Conservation (phyloP, 2,113 vertebrate species). For the Podiceps cristatus region DNA sequence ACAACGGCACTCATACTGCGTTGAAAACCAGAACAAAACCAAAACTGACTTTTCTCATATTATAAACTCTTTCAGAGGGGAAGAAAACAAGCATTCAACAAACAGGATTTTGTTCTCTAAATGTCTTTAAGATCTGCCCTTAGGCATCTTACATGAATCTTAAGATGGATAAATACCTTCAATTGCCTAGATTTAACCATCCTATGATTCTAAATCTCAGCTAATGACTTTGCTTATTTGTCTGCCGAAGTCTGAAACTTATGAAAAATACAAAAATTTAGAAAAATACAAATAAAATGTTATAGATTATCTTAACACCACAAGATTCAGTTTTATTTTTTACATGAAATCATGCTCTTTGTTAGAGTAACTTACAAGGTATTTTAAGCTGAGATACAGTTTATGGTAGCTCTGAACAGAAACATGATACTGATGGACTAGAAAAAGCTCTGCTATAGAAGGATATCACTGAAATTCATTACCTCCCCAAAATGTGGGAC, state of each 20-base stretch:
- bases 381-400: neutral
- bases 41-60: neutral
- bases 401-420: neutral
- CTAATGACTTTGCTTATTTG: neutral
- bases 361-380: neutral
- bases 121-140: neutral
- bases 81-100: neutral
- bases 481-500: neutral
- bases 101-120: neutral
- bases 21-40: neutral
- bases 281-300: neutral
- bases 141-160: accelerated
- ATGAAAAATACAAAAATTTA: neutral
- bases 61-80: neutral
- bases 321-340: neutral
- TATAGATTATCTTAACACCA: neutral
- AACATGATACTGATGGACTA: neutral
- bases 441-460: neutral
- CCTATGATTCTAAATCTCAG: neutral
- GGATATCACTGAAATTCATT: neutral
- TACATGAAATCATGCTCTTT: neutral
- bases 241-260: neutral
- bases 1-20: accelerated
- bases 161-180: neutral
- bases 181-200: neutral